Conservation (phyloP, 2,797 vertebrate species). For the Anguilla obscura region DNA sequence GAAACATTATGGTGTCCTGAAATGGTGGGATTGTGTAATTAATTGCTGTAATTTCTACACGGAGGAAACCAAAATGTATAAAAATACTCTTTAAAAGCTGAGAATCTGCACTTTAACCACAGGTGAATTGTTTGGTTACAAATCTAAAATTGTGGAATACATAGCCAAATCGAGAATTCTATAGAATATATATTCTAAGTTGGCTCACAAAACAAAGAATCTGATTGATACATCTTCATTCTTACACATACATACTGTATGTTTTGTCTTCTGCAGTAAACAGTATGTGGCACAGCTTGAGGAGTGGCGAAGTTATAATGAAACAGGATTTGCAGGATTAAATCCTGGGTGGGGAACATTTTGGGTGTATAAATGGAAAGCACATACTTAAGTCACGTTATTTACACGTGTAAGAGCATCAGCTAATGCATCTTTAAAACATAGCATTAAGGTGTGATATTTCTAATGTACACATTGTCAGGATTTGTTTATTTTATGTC, state of each 20-base stretch:
- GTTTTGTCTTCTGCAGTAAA: neutral
- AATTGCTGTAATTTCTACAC: too few species aligned
- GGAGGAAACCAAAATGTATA: too few species aligned
- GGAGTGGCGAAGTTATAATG: neutral
- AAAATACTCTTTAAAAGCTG: too few species aligned
- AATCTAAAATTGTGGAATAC: too few species aligned
- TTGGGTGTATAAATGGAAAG: neutral
- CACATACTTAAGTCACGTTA: neutral
- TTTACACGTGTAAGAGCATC: neutral
- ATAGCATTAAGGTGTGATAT: neutral
- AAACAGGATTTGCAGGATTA: neutral
- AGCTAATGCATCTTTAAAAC: neutral
- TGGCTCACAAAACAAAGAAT: neutral
- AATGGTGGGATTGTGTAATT: too few species aligned
- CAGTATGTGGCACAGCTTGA: neutral
- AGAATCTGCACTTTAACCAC: too few species aligned
- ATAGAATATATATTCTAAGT: neutral
- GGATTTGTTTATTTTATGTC: neutral
- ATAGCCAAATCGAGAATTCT: too few species aligned
- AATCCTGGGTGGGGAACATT: neutral
- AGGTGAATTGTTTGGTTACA: too few species aligned
- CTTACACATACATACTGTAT: neutral
- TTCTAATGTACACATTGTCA: neutral
- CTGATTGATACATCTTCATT: neutral
- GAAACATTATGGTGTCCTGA: too few species aligned